A percentile compares a stretch with the other conserved stretches of the same genome.
phyloP scores from a whole-genome alignment of 2,888 invertebrate genomes.

The Thymelicus sylvestris region DNA sequence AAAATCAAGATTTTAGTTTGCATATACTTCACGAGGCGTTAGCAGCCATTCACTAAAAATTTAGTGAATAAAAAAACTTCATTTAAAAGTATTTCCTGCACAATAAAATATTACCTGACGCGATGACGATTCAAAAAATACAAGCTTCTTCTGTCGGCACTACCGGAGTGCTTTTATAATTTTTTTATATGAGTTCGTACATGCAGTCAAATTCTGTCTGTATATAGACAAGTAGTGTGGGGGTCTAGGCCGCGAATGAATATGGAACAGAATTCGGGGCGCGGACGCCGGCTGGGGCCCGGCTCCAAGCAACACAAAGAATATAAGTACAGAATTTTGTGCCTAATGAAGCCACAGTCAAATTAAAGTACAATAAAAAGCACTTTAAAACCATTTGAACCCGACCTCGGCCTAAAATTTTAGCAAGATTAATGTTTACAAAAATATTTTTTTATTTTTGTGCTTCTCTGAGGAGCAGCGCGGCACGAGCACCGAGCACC shows the following conservation, averaged over 20 bases:
- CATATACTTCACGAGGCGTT: too few species aligned
- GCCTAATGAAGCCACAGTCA: conserved; percentile 42
- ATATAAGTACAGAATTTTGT: conserved; percentile 39
- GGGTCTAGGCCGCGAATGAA: conserved; percentile 26
- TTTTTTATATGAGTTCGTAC: neutral
- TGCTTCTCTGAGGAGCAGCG: conserved; percentile 21
- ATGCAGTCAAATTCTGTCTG: neutral
- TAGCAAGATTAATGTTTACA: conserved; percentile 35
- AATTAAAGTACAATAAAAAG: conserved; percentile 38
- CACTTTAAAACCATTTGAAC: conserved; percentile 39
- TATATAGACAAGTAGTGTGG: neutral
- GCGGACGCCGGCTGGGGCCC: neutral
- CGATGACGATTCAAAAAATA: too few species aligned
- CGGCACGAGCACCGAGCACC: conserved; percentile 6
- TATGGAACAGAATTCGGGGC: conserved; percentile 20
- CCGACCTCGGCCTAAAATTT: conserved; percentile 38
- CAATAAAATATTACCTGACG: too few species aligned
- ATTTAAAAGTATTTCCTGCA: too few species aligned
- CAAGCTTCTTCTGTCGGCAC: too few species aligned
- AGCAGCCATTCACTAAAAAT: too few species aligned
- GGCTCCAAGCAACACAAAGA: conserved; percentile 15
- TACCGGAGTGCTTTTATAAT: too few species aligned
- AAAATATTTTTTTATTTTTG: conserved; percentile 32
- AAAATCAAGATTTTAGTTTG: too few species aligned
- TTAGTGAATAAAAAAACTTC: too few species aligned